Percentiles rank a stretch among this genome's conserved stretches.
phyloP scores from a whole-genome alignment of 2,797 vertebrate species.

The Cuniculus paca region DNA sequence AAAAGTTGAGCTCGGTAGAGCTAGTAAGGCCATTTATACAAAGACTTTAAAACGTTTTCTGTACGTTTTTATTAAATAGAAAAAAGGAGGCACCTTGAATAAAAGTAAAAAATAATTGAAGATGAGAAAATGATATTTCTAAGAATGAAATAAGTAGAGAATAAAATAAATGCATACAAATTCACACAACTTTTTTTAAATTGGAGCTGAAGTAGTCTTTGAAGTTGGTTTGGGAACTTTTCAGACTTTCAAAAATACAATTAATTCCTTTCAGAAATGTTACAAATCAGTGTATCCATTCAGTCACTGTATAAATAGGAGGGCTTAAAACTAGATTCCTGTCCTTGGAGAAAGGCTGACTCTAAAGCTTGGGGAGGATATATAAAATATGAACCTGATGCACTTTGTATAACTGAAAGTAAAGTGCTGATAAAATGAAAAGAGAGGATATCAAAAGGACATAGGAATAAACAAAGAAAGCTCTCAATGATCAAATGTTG shows the following conservation, averaged over 20 bases:
- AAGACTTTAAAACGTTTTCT: background rate
- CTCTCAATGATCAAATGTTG: background rate
- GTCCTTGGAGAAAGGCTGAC: background rate
- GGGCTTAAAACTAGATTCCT: background rate
- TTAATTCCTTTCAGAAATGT: conserved; percentile 29
- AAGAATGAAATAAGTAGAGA: background rate
- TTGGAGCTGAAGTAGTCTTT: background rate
- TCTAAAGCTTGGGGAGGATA: background rate
- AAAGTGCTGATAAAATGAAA: too few species aligned
- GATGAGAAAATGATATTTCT: background rate
- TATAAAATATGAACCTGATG: background rate
- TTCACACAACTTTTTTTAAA: background rate
- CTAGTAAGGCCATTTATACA: background rate
- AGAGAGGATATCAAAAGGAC: background rate
- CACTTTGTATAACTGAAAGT: background rate
- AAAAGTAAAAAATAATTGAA: conserved; percentile 42
- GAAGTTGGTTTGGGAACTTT: background rate
- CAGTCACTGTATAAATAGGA: background rate
- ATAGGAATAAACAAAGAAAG: background rate
- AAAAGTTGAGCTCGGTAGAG: conserved; percentile 49
- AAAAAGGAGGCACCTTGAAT: conserved; percentile 27
- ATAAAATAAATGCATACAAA: conserved; percentile 30
- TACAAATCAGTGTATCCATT: background rate
- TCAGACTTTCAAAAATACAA: conserved; percentile 36
- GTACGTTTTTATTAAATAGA: conserved; percentile 42